Base-by-base conservation (phyloP, 2,888 invertebrate species). In the Acleris emargana region DNA sequence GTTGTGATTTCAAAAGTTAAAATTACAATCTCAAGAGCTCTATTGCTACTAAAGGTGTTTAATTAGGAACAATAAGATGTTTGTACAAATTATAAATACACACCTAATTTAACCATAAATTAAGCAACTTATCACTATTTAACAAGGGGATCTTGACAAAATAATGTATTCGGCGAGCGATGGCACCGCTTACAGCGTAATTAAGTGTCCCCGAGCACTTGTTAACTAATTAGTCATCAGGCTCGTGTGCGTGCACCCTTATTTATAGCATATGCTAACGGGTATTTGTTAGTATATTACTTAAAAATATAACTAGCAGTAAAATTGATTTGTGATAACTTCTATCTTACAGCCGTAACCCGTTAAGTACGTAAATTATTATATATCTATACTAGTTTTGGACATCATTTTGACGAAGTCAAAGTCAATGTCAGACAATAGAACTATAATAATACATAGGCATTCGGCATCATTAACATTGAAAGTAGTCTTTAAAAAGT, bases 211-310 rank as follows among this genome's bases (percentile, higher is more conserved):
- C 82, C 69, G 79, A 84, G 86, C 88, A 86, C 87, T 90, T 89
- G 90, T 89, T 88, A 88, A 88, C 88, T 80, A 89, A 92, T 91
- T 88, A 89, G 83, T 87, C 87, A 85, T 81, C 72, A 71, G 80
- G 82, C 68, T 70, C 73, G 81, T 87, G 85, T 85, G 80, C 72
- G 73, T 75, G 77, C 75, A 74, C 80, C 83, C 80, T 87, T 84
- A 88, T 86, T 87, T 85, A 86, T 85, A 80, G 67, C 67, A 68
- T 73, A 75, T 69, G 72, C 57, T 25, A 54, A 52, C 55, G 50
- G 50, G 28, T 43, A 50, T 42, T 18, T 13, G 32, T 38, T 38
- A 43, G 43, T 5, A 17, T 45, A 17, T 17, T 17, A 45, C 7
- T 45, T 17, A n/a, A 16, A 45, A 17, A n/a, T 45, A 9, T 45